Evolutionary conservation across 2,797 vertebrate species (phyloP).

Genomic region (Pogoniulus pusillus): DNA sequence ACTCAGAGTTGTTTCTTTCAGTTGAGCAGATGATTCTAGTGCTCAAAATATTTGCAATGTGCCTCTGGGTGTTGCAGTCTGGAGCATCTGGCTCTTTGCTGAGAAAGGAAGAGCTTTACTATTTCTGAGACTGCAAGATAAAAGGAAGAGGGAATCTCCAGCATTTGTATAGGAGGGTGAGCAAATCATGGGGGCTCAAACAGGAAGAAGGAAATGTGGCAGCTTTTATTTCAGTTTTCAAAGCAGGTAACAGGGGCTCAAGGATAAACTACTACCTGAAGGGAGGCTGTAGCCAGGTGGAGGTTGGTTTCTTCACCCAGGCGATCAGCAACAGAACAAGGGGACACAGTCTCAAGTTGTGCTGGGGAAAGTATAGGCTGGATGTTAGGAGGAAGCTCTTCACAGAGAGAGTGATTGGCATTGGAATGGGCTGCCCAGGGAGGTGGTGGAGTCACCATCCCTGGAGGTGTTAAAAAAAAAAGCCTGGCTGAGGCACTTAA

Average conservation of each 20-base stretch:
- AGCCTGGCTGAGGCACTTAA: no score
- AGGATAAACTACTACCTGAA: no score
- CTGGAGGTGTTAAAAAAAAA: no score
- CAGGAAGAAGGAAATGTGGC: neutral
- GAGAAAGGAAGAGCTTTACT: neutral
- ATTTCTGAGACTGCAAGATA: neutral
- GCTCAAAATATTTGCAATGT: neutral
- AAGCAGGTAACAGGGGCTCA: neutral
- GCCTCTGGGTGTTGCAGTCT: neutral
- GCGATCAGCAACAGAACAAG: no score
- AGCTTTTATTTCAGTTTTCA: neutral
- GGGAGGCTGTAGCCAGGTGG: no score
- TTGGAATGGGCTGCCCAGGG: no score
- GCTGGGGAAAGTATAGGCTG: no score
- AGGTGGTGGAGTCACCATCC: no score
- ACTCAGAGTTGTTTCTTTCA: neutral
- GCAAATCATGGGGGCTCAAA: neutral
- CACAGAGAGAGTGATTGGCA: no score
- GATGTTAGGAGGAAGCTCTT: no score
- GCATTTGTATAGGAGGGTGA: neutral
- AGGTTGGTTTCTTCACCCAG: no score
- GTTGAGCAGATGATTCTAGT: neutral
- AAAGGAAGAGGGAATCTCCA: neutral
- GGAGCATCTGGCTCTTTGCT: neutral
- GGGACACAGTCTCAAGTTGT: no score